These are phyloP conservation scores for Catharus bicknelli DNA, from an alignment of 2,113 vertebrate species.

Conservation along the genomic window DNA sequence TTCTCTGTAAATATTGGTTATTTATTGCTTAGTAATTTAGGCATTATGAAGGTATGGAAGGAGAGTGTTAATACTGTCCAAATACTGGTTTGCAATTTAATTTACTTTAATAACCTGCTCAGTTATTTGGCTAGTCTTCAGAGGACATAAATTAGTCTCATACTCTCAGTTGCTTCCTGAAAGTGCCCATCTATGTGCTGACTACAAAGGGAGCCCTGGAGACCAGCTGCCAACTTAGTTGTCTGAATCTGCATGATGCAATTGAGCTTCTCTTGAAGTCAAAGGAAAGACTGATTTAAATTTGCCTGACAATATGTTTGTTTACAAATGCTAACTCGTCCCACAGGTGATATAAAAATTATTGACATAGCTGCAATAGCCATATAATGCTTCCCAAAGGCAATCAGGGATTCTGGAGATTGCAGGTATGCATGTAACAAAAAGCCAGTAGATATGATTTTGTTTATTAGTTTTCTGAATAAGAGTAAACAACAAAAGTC, in stretches of 20 bases:
- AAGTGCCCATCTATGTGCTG: not conserved
- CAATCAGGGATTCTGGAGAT: not conserved
- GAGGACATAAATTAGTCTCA: not conserved
- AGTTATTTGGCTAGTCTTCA: conserved; percentile 11
- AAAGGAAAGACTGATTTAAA: conserved; percentile 1
- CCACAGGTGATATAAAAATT: conserved; percentile 18
- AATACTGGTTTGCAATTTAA: not conserved
- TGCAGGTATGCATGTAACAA: not conserved
- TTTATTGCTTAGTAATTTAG: conserved; percentile 3
- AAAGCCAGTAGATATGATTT: not conserved
- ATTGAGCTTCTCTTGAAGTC: not conserved
- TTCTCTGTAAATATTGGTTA: not conserved
- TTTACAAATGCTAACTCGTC: conserved; percentile 34
- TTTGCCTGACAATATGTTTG: conserved; percentile 5
- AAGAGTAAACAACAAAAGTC: not conserved
- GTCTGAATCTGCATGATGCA: not conserved
- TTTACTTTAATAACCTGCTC: not conserved
- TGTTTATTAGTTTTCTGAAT: not conserved
- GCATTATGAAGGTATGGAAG: not conserved
- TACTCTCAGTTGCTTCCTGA: not conserved
- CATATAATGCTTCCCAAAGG: not conserved
- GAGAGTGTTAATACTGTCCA: not conserved
- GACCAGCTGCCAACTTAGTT: not conserved
- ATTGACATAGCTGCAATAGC: not conserved
- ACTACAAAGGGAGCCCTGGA: conserved; percentile 1